Evolutionary conservation across 2,888 invertebrate genomes (phyloP), one percentile per base, ranked within the genome.

Genomic region (Bombylius major): DNA sequence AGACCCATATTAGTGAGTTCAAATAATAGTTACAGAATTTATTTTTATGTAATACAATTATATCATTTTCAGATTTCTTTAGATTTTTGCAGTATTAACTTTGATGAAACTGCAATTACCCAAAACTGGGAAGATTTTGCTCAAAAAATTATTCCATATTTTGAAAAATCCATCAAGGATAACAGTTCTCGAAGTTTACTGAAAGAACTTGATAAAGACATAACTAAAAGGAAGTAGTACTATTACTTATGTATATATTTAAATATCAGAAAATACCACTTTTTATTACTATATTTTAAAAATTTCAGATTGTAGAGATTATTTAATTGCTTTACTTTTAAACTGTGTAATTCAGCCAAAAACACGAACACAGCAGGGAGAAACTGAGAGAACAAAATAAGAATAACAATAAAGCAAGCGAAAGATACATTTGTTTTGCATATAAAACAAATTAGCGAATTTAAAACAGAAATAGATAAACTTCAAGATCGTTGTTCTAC

Each of bases 261-360:
- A 12, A 3, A 42, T 9, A 39, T 39, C 39, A 39, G 11, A 4
- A 39, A 39, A 39, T 39, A 36, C 36, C 8, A 36, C 36, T 32
- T 42, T n/a, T 36, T n/a, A 32, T 44, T 51, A n/a, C 34, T 31
- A 36, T 14, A 14, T 51, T 51, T 42, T 36, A 36, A 42, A n/a
- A 12, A 42, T 48, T 47, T 13, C 6, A 54, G 50, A 54, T 54
- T 50, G 23, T 7, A 49, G 50, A 42, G 54, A 54, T 45, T 54
- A 49, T 44, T 44, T 54, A 7, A 12, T 54, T 12, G 5, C 32
- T n/a, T 7, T 49, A 13, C 33, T 54, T 4, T 23, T 54, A 3
- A 54, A 50, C 50, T 50, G 50, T 23, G 45, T 50, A n/a, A 54
- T 54, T 8, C 42, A 23, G 4, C 54, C 54, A 14, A 49, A 49